These are phyloP conservation scores for Lasioglossum albipes DNA, from an alignment of 1,140 invertebrate genomes.

Conservation along the genomic window DNA sequence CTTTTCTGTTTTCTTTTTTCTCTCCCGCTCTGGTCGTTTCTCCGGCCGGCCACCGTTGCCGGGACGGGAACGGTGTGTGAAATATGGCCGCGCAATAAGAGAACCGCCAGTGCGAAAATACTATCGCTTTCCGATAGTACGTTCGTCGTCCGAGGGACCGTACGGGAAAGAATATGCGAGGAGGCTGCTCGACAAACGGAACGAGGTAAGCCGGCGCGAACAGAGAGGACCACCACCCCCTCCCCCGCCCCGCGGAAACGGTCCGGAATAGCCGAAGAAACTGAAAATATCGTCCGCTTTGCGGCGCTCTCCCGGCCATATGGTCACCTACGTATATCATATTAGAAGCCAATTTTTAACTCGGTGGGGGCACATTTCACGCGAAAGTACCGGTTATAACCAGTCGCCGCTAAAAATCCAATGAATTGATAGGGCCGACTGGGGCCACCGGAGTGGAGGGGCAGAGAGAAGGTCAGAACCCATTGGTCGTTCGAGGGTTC, in stretches of 20 bases:
- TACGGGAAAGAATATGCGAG: constrained; percentile 30
- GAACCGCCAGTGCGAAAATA: constrained; percentile 68
- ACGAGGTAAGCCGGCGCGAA: not conserved
- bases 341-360: constrained; percentile 75
- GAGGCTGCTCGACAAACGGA: constrained; percentile 12
- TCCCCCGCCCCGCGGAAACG: not conserved
- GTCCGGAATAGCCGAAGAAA: constrained; percentile 54
- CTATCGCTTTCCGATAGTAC: constrained; percentile 63
- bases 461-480: not conserved
- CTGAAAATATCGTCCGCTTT: constrained; percentile 67
- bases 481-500: too few species aligned
- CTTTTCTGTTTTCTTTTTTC: constrained; percentile 1
- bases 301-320: constrained; percentile 67
- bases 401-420: constrained; percentile 68
- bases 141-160: constrained; percentile 14
- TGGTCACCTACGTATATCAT: constrained; percentile 72
- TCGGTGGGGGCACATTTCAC: constrained; percentile 68
- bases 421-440: constrained; percentile 67
- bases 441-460: constrained; percentile 35
- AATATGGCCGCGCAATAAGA: constrained; percentile 67
- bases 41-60: too few species aligned
- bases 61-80: constrained; percentile 43
- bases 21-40: not conserved
- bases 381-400: constrained; percentile 62
- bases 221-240: not conserved